Evolutionary conservation across 2,797 vertebrate genomes (phyloP).

Genomic region (Serranus cabrilla): DNA sequence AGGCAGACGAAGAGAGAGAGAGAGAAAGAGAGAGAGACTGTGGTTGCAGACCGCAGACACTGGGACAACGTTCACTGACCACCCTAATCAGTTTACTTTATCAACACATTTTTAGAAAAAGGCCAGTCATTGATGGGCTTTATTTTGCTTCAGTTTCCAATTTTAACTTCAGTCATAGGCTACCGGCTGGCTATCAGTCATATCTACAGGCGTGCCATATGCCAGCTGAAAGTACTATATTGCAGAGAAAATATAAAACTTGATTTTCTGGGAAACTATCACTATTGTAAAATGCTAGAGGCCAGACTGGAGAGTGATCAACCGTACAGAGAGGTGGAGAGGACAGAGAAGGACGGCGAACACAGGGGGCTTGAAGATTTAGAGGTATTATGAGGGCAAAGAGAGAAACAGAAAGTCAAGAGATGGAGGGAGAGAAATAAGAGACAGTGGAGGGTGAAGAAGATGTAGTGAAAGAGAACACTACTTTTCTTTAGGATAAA

Average conservation of each 20-base stretch:
- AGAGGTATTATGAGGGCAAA: constrained; percentile 34
- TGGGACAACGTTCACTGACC: constrained; percentile 50
- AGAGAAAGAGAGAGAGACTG: constrained; percentile 54
- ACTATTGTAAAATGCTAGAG: constrained; percentile 33
- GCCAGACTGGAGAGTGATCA: constrained; percentile 37
- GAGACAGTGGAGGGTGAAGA: constrained; percentile 16
- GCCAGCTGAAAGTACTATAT: constrained; percentile 31
- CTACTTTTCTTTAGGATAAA: not conserved
- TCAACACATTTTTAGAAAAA: constrained; percentile 58
- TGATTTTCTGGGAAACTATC: constrained; percentile 56
- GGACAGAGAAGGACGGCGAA: constrained; percentile 35
- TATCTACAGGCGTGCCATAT: constrained; percentile 24
- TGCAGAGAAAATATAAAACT: constrained; percentile 48
- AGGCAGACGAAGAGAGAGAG: constrained; percentile 52
- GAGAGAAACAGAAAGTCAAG: constrained; percentile 24
- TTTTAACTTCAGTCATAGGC: constrained; percentile 48
- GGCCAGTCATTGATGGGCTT: constrained; percentile 47
- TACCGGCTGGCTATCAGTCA: constrained; percentile 37
- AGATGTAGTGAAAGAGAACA: constrained; percentile 13
- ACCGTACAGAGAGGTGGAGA: constrained; percentile 9
- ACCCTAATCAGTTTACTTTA: constrained; percentile 64
- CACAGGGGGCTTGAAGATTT: constrained; percentile 17
- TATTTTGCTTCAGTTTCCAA: constrained; percentile 57
- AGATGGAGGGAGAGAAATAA: constrained; percentile 34
- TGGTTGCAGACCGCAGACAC: constrained; percentile 65